Evolutionary conservation across 2,113 vertebrate genomes (phyloP), one percentile per base, ranked within the genome.

Genomic region (Pavo muticus): DNA sequence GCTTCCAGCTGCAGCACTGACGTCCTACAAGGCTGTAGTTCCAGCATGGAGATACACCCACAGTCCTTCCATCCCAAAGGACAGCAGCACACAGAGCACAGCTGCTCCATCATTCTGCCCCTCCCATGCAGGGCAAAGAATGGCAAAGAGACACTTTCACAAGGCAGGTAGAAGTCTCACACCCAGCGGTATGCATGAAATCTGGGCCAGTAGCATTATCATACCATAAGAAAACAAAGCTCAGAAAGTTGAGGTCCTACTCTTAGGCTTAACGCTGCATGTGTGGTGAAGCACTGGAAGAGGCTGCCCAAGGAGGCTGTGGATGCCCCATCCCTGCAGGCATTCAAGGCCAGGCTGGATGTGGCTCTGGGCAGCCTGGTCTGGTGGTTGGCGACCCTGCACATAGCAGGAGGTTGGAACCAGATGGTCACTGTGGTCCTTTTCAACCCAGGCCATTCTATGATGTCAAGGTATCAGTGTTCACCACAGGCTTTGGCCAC

Each of bases 171-270:
- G 40, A 64, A 72, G 64, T 10, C 8, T 21, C 9, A 45, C 27
- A 40, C 17, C n/a, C 27, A 13, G 14, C 2, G 7, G 71, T 19
- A n/a, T 1, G 1, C n/a, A 2, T 2, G 9, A 35, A 14, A 42
- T 21, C 10, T 30, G 48, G 40, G 40, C 75, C 35, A 14, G 3
- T 25, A 37, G 23, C 6, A 19, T 32, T 32, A 35, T 7, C 20
- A 47, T 9, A 25, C 20, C 23, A 39, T 20, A n/a, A 37, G 60
- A 44, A 69, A 40, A 42, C 30, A 37, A 14, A 35, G 2, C 23
- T 15, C 20, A 37, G 35, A 27, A 44, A 61, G 50, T 15, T 44
- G 44, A n/a, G 15, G 42, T 19, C 32, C 37, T 64, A 12, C 48
- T 60, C 54, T 19, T 17, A 17, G 72, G 30, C 9, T 54, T 48